phyloP scores from a whole-genome alignment of 1,140 invertebrate species.

The Galendromus occidentalis region DNA sequence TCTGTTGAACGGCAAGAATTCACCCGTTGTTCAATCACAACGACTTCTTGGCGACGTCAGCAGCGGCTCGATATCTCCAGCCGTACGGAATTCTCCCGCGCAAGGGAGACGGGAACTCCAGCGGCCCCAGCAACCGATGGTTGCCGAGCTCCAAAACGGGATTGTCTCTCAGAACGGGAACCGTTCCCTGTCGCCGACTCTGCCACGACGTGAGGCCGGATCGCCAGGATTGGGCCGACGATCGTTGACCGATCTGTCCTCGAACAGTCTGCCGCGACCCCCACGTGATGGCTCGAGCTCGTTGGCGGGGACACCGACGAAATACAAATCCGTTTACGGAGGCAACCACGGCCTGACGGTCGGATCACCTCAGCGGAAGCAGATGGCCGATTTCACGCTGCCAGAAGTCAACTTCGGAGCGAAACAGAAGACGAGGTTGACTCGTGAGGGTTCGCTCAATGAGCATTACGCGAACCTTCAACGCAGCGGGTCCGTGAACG shows the following conservation, averaged over 20 bases:
- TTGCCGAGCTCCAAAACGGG: not conserved
- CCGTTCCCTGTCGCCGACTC: slow-evolving; percentile 2
- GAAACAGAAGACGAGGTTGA: slow-evolving; percentile 10
- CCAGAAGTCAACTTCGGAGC: slow-evolving; percentile 8
- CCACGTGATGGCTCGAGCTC: not conserved
- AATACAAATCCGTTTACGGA: not conserved
- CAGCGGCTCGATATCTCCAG: slow-evolving; percentile 2
- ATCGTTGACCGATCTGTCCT: not conserved
- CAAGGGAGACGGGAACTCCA: not conserved
- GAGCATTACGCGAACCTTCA: slow-evolving; percentile 10
- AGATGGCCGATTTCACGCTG: slow-evolving; percentile 3
- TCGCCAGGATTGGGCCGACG: not conserved
- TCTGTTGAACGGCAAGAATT: slow-evolving; percentile 9
- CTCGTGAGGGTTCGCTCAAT: slow-evolving; percentile 4
- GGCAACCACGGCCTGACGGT: not conserved
- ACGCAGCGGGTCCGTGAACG: slow-evolving; percentile 5
- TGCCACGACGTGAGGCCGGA: not conserved
- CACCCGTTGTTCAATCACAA: not conserved
- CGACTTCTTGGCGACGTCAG: slow-evolving; percentile 11
- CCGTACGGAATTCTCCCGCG: not conserved
- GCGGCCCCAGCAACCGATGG: not conserved
- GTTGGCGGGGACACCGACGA: not conserved
- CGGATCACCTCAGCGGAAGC: not conserved
- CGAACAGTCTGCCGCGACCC: not conserved
- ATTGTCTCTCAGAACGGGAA: not conserved